Conservation (phyloP, 2,888 invertebrate genomes). For the Erebia epiphron region DNA sequence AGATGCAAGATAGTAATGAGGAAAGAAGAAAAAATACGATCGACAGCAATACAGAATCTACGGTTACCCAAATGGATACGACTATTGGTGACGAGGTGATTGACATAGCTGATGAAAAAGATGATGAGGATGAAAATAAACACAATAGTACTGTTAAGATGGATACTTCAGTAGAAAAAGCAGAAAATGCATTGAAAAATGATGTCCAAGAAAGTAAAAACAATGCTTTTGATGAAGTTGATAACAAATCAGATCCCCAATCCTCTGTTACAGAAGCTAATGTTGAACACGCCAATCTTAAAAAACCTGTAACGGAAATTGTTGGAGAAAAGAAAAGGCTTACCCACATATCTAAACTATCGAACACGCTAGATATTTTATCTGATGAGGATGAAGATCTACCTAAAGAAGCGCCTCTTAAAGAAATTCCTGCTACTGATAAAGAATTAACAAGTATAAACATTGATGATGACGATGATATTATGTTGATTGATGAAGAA, state of each 20-base stretch:
- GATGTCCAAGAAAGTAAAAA: not conserved
- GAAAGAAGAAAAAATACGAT: not conserved
- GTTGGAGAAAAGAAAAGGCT: constrained; percentile 39
- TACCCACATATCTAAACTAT: constrained; percentile 57
- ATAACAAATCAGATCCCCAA: not conserved
- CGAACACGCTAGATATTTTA: constrained; percentile 68
- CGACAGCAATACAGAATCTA: constrained; percentile 9
- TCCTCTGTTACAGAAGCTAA: not conserved
- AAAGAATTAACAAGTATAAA: constrained; percentile 65
- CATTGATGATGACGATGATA: constrained; percentile 72
- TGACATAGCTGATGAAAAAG: constrained; percentile 37
- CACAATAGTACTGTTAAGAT: constrained; percentile 1
- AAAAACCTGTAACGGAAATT: constrained; percentile 13
- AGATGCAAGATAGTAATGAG: constrained; percentile 3
- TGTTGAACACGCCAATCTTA: not conserved
- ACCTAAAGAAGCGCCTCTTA: constrained; percentile 36
- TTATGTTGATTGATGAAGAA: constrained; percentile 73
- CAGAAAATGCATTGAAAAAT: constrained; percentile 2
- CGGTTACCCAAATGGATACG: constrained; percentile 15
- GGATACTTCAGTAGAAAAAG: constrained; percentile 5
- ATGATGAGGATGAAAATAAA: constrained; percentile 24
- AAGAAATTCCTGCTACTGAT: constrained; percentile 35
- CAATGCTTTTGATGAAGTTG: not conserved
- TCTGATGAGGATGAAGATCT: constrained; percentile 71
- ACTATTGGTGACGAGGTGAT: constrained; percentile 29